Evolutionary conservation across 2,797 vertebrate species (phyloP), one percentile per base, ranked within the genome.

Genomic region (Ceryle rudis): DNA sequence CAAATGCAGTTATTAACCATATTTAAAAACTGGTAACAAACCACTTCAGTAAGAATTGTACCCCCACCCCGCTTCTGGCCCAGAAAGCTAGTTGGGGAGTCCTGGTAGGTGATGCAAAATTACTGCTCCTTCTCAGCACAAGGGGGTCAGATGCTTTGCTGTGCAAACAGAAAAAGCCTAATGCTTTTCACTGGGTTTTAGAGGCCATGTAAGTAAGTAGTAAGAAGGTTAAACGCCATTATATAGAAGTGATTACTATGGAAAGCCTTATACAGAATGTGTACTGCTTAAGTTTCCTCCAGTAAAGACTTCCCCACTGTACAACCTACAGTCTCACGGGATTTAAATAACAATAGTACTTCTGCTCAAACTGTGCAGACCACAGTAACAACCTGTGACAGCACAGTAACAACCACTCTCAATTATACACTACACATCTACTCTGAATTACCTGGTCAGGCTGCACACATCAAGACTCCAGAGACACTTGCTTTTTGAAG

Each of bases 351-450:
- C 35, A 62, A 44, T 3, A 47, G 16, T 15, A 60, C 41, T 84
- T 73, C 62, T 72, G 58, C 60, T 86, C 55, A 0, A 0, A 28
- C 47, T 49, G 16, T 4, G 47, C 51, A 86, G n/a, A 92, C 28
- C 10, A 10, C 9, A 47, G 46, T 7, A 89, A 46, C 33, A 41
- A 22, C 47, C 44, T 42, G 19, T 26, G 3, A 81, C 37, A 37
- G 11, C 10, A 10, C 9, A 44, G 47, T 7, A 89, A 46, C 33
- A 41, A 18, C 51, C 35, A 72, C 42, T 41, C 35, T 33, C 2
- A 2, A 57, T 12, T 15, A 52, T 6, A 44, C 0, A 0, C 20
- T 37, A n/a, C 15, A 13, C 15, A 73, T 8, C 10, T 20, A 31
- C 31, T 37, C 8, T 0, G 8, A 81, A 57, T 18, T 42, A 91